Conservation (phyloP, 2,888 invertebrate genomes). For the Nasonovia ribisnigri region DNA sequence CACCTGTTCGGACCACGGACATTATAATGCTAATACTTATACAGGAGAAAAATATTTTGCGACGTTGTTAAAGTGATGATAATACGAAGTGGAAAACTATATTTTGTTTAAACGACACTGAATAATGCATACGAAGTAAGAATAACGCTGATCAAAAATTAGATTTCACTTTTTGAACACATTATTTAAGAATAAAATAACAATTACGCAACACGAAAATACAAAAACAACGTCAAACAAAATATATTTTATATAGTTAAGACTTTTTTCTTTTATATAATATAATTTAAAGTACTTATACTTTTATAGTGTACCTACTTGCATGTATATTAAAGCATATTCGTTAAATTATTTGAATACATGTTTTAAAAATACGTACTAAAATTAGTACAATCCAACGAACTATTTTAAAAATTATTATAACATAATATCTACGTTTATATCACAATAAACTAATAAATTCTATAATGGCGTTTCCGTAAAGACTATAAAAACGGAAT, state of each 20-base stretch:
- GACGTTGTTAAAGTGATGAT: background rate
- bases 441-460: background rate
- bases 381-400: background rate
- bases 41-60: slow-evolving; percentile 12
- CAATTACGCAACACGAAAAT: background rate
- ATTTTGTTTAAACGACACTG: background rate
- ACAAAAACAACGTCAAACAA: background rate
- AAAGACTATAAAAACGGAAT: slow-evolving; percentile 17
- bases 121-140: background rate
- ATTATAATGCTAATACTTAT: background rate
- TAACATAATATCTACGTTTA: background rate
- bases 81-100: background rate
- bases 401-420: background rate
- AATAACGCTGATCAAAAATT: background rate
- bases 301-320: background rate
- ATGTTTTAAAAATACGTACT: background rate
- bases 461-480: background rate
- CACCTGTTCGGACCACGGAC: background rate
- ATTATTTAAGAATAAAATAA: background rate
- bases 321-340: background rate
- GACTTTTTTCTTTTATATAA: background rate
- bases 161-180: background rate
- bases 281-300: background rate
- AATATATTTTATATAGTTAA: background rate
- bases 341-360: background rate